Base-by-base conservation (phyloP, 2,113 vertebrate genomes). In the Xiphorhynchus elegans region DNA sequence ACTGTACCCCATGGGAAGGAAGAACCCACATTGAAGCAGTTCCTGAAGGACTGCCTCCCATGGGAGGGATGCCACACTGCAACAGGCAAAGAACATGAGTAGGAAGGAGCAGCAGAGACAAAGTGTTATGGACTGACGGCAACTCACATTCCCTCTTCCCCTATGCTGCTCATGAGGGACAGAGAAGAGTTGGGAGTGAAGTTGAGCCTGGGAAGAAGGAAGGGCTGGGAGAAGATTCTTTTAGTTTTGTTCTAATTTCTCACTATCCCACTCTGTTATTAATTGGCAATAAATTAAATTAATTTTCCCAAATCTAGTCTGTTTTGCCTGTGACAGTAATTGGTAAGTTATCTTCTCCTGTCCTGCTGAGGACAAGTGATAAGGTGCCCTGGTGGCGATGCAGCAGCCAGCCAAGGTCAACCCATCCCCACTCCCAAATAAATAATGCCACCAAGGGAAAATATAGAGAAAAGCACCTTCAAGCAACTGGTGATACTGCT, bases 101-200 rank as follows among this genome's bases (percentile, higher is more conserved):
- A 76, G 14, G 33, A 91, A 63, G 33, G 14, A 93, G 19, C 1
- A 5, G 14, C 18, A 63, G 26, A 68, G 37, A 81, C 11, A 4
- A 72, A 60, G 72, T 40, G 33, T 67, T 67, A 72, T 2, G 25
- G 59, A 64, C 49, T 53, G 76, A 89, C 62, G 5, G 31, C 20
- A 75, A 35, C 13, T 25, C 18, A 7, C 33, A 46, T 40, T 72
- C 52, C 37, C 52, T 7, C 7, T 28, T 26, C 9, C 26, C 35
- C 19, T 23, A 9, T 3, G 2, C 29, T 56, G 18, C 49, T 59
- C 0, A 0, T 23, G 10, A 10, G 13, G 12, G 12, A 86, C 39
- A 31, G 47, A 37, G 47, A 70, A 53, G 7, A 72, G 16, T 3
- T 59, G 39, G 19, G 49, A 91, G 11, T 29, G n/a, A 93, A 89